Evolutionary conservation across 2,113 vertebrate genomes (phyloP).

Genomic region (Phrynosoma platyrhinos): DNA sequence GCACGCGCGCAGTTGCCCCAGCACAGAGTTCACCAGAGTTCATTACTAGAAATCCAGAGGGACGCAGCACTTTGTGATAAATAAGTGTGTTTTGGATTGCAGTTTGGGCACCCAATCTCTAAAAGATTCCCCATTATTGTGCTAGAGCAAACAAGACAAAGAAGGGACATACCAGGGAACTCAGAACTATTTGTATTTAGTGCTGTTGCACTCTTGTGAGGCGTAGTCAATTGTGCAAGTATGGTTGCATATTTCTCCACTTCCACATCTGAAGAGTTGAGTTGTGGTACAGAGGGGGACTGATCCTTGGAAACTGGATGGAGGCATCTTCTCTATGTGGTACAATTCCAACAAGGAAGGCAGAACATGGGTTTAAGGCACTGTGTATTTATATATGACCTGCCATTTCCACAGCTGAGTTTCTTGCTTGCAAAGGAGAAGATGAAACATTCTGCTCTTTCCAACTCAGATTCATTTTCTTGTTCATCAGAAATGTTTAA

Average conservation of each 20-base stretch:
- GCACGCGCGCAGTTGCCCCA: no score
- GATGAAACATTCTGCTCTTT: background rate
- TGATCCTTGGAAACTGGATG: background rate
- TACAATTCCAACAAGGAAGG: background rate
- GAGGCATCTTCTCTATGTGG: background rate
- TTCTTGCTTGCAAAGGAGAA: background rate
- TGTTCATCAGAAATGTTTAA: conserved; percentile 11
- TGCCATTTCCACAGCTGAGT: background rate
- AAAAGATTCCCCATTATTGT: no score
- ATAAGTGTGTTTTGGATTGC: no score
- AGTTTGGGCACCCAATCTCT: no score
- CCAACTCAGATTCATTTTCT: background rate
- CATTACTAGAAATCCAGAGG: no score
- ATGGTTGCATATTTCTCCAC: background rate
- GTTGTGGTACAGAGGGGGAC: background rate
- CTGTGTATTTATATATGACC: background rate
- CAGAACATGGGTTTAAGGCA: background rate
- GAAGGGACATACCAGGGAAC: background rate
- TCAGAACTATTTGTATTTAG: background rate
- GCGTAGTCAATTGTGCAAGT: background rate
- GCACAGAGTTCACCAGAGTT: no score
- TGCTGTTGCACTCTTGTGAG: background rate
- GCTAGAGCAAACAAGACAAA: background rate
- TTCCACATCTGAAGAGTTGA: background rate
- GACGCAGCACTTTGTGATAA: no score